These are phyloP conservation scores for Caiman crocodilus DNA, from an alignment of 2,797 vertebrate genomes.

Conservation along the genomic window DNA sequence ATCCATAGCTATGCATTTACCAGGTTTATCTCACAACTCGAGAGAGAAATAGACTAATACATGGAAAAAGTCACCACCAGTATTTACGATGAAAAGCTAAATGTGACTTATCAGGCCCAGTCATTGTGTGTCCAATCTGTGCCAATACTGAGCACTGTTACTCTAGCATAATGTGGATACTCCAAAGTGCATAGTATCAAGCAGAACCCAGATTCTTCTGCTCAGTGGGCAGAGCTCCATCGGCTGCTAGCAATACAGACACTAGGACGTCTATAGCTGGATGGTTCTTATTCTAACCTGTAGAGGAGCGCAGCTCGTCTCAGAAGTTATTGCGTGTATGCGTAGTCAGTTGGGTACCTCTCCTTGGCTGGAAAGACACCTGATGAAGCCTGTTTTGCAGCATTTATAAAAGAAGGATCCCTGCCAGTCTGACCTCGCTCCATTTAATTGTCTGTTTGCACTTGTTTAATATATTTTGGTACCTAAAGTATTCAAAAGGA, in stretches of 20 bases:
- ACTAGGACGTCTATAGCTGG: neutral
- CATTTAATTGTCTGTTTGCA: neutral
- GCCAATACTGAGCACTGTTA: neutral
- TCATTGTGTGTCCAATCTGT: neutral
- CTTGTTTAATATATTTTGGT: neutral
- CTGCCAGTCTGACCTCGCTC: no score
- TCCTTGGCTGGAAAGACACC: neutral
- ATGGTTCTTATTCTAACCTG: neutral
- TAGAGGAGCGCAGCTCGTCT: neutral
- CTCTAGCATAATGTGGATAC: neutral
- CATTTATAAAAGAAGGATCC: neutral
- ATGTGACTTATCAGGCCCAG: neutral
- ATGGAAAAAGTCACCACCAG: neutral
- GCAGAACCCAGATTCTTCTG: accelerated
- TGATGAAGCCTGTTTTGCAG: neutral
- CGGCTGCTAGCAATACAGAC: neutral
- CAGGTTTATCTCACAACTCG: neutral
- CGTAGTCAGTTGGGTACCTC: neutral
- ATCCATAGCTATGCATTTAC: accelerated
- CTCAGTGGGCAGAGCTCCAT: neutral
- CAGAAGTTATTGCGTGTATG: accelerated
- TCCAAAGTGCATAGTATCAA: accelerated
- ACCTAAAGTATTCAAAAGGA: neutral
- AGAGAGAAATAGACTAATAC: neutral
- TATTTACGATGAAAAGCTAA: neutral